Conservation (phyloP, 1,140 invertebrate species). For the Drosophila albomicans region DNA sequence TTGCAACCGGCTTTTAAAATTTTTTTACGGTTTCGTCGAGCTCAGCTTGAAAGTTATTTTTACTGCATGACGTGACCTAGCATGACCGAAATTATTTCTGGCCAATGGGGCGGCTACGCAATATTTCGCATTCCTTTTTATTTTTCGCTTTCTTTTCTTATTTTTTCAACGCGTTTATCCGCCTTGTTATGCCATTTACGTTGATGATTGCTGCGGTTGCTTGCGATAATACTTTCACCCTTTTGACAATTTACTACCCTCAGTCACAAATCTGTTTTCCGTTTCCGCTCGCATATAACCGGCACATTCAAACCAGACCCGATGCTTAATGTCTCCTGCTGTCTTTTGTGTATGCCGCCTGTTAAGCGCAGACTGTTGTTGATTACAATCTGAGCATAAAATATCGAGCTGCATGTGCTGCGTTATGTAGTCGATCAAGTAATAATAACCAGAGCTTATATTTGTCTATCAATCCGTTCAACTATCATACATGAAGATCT, state of each 20-base stretch:
- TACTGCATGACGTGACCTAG: neutral
- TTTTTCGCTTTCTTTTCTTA: slow-evolving; percentile 66
- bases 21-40: neutral
- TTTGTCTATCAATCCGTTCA: no score
- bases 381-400: slow-evolving; percentile 45
- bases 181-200: slow-evolving; percentile 49
- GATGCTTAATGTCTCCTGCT: slow-evolving; percentile 52
- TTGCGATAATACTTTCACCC: slow-evolving; percentile 44
- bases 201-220: slow-evolving; percentile 56
- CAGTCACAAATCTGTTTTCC: slow-evolving; percentile 60
- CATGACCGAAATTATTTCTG: neutral
- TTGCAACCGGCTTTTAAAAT: no score
- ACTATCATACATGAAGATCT: no score
- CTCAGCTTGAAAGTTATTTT: neutral
- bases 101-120: slow-evolving; percentile 53
- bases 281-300: slow-evolving; percentile 26
- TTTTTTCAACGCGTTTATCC: slow-evolving; percentile 46
- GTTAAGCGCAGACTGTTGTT: slow-evolving; percentile 56
- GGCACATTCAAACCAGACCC: neutral
- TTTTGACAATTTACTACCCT: neutral
- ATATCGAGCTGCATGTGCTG: no score
- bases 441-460: no score
- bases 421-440: no score
- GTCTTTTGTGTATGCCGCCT: slow-evolving; percentile 48
- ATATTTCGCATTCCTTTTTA: slow-evolving; percentile 78